Percentiles rank a stretch among this genome's conserved stretches.
Conservation (phyloP, 1,140 invertebrate genomes). For the Gyrodactylus salaris region DNA sequence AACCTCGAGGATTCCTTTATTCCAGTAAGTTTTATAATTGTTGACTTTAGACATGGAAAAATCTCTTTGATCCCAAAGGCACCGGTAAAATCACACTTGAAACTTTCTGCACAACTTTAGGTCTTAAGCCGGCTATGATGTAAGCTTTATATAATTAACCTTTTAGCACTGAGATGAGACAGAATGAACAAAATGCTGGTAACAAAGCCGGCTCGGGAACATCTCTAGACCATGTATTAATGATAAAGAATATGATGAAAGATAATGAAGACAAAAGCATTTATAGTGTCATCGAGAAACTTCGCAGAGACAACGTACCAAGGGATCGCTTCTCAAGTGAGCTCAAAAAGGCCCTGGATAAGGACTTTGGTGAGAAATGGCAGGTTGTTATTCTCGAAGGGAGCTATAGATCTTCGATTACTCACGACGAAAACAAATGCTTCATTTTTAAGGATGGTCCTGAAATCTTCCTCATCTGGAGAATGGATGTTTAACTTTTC, state of each 20-base stretch:
- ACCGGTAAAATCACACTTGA: slow-evolving; percentile 1
- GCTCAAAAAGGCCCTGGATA: neutral
- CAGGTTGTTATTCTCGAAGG: neutral
- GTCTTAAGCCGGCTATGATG: neutral
- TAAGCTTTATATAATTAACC: too few relatives aligned
- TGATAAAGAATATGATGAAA: neutral
- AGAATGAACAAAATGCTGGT: too few relatives aligned
- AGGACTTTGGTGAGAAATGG: neutral
- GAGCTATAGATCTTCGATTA: neutral
- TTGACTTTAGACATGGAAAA: slow-evolving; percentile 5
- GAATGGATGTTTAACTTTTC: too few relatives aligned
- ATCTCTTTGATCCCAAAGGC: neutral
- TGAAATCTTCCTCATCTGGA: neutral
- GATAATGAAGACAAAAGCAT: neutral
- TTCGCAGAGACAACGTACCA: neutral
- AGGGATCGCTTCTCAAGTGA: neutral
- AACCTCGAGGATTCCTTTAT: too few relatives aligned
- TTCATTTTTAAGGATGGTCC: neutral
- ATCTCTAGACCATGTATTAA: too few relatives aligned
- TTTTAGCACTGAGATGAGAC: too few relatives aligned
- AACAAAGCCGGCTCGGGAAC: too few relatives aligned
- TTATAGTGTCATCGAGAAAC: neutral
- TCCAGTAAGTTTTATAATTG: too few relatives aligned
- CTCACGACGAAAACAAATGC: neutral
- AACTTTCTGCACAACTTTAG: neutral